phyloP scores from a whole-genome alignment of 2,797 vertebrate genomes.

The Halcyon smyrnensis region DNA sequence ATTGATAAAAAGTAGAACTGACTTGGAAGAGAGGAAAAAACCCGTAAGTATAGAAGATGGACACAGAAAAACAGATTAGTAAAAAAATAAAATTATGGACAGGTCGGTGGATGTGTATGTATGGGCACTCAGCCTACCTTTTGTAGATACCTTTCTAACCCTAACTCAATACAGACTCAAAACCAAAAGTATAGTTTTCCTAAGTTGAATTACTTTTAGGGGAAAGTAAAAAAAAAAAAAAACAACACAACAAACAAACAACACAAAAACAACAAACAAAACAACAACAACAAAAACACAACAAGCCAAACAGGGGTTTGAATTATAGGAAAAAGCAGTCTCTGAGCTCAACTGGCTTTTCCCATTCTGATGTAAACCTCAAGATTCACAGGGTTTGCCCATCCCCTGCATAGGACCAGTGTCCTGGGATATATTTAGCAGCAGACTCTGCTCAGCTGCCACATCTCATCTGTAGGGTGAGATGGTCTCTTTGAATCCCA shows the following conservation, averaged over 20 bases:
- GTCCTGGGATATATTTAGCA: background rate
- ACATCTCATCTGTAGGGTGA: accelerated
- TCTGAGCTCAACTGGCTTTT: background rate
- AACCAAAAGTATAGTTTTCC: too few species aligned
- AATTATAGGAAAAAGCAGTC: background rate
- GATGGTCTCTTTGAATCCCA: background rate
- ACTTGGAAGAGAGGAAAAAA: background rate
- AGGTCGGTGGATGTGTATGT: too few species aligned
- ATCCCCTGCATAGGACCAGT: background rate
- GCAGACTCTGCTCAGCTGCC: background rate
- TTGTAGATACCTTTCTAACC: background rate
- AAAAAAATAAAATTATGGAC: background rate
- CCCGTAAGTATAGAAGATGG: background rate
- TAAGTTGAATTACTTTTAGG: background rate
- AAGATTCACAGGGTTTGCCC: background rate
- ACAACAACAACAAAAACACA: too few species aligned
- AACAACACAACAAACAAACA: too few species aligned
- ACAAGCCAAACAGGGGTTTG: background rate
- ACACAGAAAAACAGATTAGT: background rate
- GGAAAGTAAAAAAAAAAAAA: background rate
- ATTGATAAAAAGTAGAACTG: background rate
- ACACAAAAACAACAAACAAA: too few species aligned
- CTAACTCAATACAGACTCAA: background rate
- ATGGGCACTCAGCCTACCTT: background rate
- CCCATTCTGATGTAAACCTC: conserved; percentile 5